Base-by-base conservation (phyloP, 2,888 invertebrate genomes). In the Campaea margaritaria region DNA sequence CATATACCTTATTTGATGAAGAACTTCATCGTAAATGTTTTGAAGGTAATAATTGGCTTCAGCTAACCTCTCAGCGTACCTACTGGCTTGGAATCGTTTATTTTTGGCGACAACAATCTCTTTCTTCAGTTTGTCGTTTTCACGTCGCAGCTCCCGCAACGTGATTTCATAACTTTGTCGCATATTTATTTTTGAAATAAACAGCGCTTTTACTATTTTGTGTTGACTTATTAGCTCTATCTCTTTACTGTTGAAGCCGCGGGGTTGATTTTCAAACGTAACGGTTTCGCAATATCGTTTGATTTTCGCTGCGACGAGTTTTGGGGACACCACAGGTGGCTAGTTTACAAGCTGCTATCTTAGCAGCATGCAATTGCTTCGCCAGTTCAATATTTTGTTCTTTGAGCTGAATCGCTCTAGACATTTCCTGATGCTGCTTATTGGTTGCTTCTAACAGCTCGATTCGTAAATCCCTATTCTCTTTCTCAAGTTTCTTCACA, bases 401-500 rank as follows among this genome's bases (percentile, higher is more conserved):
- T 55, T 83, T 85, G 1, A 90, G 69, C 46, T 82, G 76, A n/a
- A 91, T 89, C 0, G 90, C 91, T 72, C 91, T 82, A 14, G 79
- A 73, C 90, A 91, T 91, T 57, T 89, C 87, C 63, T 87, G 89
- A 28, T 91, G 91, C 50, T 91, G 87, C 53, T 84, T 87, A n/a
- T 84, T 80, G 0, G 82, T 87, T 0, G 79, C 82, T 53, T 80
- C 76, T 0, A 72, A 60, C 5, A 91, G 68, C 34, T 79, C 70
- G 2, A 69, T 55, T 0, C 68, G 78, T 15, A 91, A 71, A 14
- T 41, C 71, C 12, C 39, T 44, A 54, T 89, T 89, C 58, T 88
- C 87, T 28, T 68, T 66, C 0, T 70, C 31, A 11, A 72, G 45
- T 58, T 64, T 78, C 4, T 67, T 70, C n/a, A 80, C 61, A 34